Evolutionary conservation across 2,113 vertebrate species (phyloP), one percentile per base, ranked within the genome.

Genomic region (Daubentonia madagascariensis): DNA sequence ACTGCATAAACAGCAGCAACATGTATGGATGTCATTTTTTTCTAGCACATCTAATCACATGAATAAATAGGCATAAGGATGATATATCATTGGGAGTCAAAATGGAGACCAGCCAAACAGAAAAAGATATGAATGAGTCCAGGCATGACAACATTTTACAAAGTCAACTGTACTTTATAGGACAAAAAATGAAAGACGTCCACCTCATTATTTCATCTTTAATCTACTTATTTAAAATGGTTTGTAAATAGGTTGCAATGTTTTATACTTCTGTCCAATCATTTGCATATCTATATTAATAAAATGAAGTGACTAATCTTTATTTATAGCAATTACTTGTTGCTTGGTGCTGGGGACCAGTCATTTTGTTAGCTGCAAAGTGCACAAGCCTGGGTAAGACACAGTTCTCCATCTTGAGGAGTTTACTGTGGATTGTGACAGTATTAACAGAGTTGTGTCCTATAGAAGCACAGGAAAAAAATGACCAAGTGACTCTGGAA

Each of bases 391-490:
- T 40, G 37, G 13, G 2, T 30, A 54, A 80, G n/a, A 37, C 3
- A 5, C 1, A 2, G 4, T 8, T 91, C 6, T 13, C 59, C 13
- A 67, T 4, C 7, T 68, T 11, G 18, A 28, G 73, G 83, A 35
- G 11, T 32, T 57, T 9, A 23, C 8, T 0, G 7, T 5, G 4
- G 1, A 30, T 1, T 25, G 5, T n/a, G 17, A 50, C 28, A 10
- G 25, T 3, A 28, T 54, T 40, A 43, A 50, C 7, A 80, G 32
- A 73, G 52, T 30, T 37, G 1, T 13, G 57, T 30, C 32, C 25
- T 68, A 0, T 4, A 5, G 59, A 80, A 59, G 25, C 40, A 22
- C 59, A 91, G 30, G 17, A 50, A 37, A 40, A 5, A 6, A 17
- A 50, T 18, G 30, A 70, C 45, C 52, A 17, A 43, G 48, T 65